Conservation (phyloP, 2,113 vertebrate species). For the Nothoprocta perdicaria region DNA sequence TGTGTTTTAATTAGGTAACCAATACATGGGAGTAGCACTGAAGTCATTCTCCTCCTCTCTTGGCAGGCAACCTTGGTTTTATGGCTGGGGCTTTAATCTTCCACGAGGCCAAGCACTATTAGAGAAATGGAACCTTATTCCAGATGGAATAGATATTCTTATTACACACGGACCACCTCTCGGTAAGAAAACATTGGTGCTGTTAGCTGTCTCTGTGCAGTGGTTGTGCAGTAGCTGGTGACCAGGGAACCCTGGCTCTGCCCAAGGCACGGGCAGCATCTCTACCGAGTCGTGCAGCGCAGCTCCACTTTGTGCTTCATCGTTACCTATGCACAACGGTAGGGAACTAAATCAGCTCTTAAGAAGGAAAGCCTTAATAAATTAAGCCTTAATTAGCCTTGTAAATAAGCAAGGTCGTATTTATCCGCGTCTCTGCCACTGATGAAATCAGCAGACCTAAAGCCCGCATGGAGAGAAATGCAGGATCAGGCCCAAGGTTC, state of each 20-base stretch:
- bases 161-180: slow-evolving; percentile 95
- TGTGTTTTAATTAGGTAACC: slow-evolving; percentile 45
- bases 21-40: slow-evolving; percentile 51
- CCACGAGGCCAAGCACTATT: slow-evolving; percentile 93
- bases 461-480: not conserved
- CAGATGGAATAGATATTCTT: slow-evolving; percentile 92
- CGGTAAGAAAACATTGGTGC: slow-evolving; percentile 81
- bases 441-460: not conserved
- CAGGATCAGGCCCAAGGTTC: not conserved
- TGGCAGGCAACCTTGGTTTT: slow-evolving; percentile 97
- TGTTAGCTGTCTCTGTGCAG: slow-evolving; percentile 27
- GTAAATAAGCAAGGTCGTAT: not conserved
- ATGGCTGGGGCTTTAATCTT: slow-evolving; percentile 97
- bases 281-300: not conserved
- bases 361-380: not conserved
- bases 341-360: not conserved
- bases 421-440: not conserved
- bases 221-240: slow-evolving; percentile 12
- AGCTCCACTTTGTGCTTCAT: not conserved
- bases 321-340: not conserved
- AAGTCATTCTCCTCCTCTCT: slow-evolving; percentile 58
- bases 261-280: not conserved
- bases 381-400: not conserved
- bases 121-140: slow-evolving; percentile 98
- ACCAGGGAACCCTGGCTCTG: not conserved